phyloP scores from a whole-genome alignment of 2,888 invertebrate genomes.

The Galeruca laticollis region DNA sequence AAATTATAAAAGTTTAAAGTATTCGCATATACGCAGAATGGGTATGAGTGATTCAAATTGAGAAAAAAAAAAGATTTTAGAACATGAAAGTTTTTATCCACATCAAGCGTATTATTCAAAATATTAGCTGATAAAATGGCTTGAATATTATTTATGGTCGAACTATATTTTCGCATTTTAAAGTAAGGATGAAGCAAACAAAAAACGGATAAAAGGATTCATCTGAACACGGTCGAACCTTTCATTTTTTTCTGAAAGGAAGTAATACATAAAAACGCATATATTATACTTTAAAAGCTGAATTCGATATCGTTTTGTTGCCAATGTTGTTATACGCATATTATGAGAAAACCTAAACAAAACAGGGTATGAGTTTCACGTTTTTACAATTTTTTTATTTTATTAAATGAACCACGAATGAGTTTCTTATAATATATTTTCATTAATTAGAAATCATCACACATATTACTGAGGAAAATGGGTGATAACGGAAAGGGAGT shows the following conservation, averaged over 20 bases:
- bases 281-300: conserved; percentile 2
- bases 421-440: too few relatives aligned
- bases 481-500: too few relatives aligned
- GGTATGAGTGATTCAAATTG: background rate
- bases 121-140: conserved; percentile 2
- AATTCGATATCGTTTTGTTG: conserved; percentile 4
- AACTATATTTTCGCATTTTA: conserved; percentile 5
- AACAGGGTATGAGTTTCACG: background rate
- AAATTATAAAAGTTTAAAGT: background rate
- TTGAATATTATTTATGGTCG: conserved; percentile 11
- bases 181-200: conserved; percentile 13
- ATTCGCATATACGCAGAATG: background rate
- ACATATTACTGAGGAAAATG: too few relatives aligned
- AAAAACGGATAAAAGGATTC: conserved; percentile 9
- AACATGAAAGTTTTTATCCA: background rate
- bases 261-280: background rate
- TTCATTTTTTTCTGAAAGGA: background rate
- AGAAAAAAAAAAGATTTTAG: background rate
- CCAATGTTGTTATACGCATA: background rate
- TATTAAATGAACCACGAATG: too few relatives aligned
- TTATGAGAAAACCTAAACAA: background rate
- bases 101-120: background rate
- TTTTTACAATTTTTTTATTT: background rate
- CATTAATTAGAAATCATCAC: too few relatives aligned
- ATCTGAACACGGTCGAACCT: conserved; percentile 13